These are phyloP conservation scores for Brachynemurus nebulosus DNA, from an alignment of 2,888 invertebrate genomes.

Conservation along the genomic window DNA sequence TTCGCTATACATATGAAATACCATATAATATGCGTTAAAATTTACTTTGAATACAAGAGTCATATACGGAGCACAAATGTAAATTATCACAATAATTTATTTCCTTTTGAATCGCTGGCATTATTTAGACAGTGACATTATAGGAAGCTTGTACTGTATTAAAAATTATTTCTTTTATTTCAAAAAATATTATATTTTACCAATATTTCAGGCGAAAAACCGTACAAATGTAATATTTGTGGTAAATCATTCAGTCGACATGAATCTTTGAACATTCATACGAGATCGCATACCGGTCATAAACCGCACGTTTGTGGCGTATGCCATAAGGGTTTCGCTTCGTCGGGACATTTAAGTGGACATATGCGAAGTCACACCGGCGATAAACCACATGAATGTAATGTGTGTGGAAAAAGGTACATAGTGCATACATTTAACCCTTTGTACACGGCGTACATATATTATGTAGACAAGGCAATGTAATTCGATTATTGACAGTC, in stretches of 20 bases:
- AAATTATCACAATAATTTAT: too few species aligned
- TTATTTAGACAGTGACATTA: too few species aligned
- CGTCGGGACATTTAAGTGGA: slow-evolving; percentile 30
- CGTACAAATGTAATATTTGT: slow-evolving; percentile 29
- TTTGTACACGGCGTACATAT: too few species aligned
- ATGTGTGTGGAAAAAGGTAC: slow-evolving; percentile 30
- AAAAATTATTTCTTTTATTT: neutral
- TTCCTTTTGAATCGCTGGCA: too few species aligned
- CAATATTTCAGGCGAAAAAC: slow-evolving; percentile 28
- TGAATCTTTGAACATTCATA: slow-evolving; percentile 31
- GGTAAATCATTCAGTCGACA: slow-evolving; percentile 30
- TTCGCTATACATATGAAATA: too few species aligned
- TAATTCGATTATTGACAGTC: too few species aligned
- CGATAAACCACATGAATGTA: slow-evolving; percentile 29
- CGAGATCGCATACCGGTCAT: slow-evolving; percentile 30
- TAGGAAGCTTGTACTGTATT: neutral
- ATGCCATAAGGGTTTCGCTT: slow-evolving; percentile 30
- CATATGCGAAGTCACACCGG: slow-evolving; percentile 32
- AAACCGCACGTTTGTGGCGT: slow-evolving; percentile 30
- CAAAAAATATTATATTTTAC: neutral
- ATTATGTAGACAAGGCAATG: too few species aligned
- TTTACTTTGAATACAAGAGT: too few species aligned
- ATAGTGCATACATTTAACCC: neutral
- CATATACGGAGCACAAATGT: too few species aligned
- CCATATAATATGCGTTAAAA: too few species aligned